Evolutionary conservation across 2,888 invertebrate genomes (phyloP).

Genomic region (Drosophila quinaria): DNA sequence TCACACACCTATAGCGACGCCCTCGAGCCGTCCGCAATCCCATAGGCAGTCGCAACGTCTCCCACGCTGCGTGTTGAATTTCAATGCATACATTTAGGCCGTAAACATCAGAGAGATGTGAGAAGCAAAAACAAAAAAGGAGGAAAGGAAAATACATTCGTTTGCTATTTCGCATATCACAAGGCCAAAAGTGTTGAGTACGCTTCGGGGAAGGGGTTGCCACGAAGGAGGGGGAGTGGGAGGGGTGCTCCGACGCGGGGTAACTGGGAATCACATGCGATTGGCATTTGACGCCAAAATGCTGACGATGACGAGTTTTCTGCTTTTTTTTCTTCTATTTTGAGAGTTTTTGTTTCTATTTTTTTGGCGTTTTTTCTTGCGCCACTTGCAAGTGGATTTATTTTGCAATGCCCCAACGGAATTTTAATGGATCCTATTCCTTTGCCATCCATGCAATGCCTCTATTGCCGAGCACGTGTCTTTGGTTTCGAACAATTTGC

Average conservation of each 20-base stretch:
- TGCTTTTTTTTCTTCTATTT: slow-evolving; percentile 6
- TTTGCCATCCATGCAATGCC: background rate
- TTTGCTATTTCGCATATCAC: slow-evolving; percentile 77
- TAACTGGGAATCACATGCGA: slow-evolving; percentile 77
- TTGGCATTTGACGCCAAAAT: slow-evolving; percentile 80
- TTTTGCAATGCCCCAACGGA: slow-evolving; percentile 79
- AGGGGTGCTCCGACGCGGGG: background rate
- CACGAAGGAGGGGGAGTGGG: background rate
- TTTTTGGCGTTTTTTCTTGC: slow-evolving; percentile 49
- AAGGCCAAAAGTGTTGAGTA: slow-evolving; percentile 26
- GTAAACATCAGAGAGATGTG: slow-evolving; percentile 55
- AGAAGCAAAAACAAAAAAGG: background rate
- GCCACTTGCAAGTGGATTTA: slow-evolving; percentile 79
- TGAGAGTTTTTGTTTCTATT: slow-evolving; percentile 20
- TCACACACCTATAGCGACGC: slow-evolving; percentile 5
- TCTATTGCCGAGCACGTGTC: slow-evolving; percentile 56
- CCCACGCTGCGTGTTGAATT: slow-evolving; percentile 77
- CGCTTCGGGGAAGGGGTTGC: background rate
- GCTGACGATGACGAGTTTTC: slow-evolving; percentile 75
- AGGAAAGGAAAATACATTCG: slow-evolving; percentile 71
- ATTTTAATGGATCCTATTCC: slow-evolving; percentile 70
- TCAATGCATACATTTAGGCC: slow-evolving; percentile 78
- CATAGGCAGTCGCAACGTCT: slow-evolving; percentile 31
- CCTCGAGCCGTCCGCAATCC: slow-evolving; percentile 35
- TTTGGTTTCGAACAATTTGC: slow-evolving; percentile 53